Evolutionary conservation across 2,797 vertebrate species (phyloP).

Genomic region (Nannoperca obscura): DNA sequence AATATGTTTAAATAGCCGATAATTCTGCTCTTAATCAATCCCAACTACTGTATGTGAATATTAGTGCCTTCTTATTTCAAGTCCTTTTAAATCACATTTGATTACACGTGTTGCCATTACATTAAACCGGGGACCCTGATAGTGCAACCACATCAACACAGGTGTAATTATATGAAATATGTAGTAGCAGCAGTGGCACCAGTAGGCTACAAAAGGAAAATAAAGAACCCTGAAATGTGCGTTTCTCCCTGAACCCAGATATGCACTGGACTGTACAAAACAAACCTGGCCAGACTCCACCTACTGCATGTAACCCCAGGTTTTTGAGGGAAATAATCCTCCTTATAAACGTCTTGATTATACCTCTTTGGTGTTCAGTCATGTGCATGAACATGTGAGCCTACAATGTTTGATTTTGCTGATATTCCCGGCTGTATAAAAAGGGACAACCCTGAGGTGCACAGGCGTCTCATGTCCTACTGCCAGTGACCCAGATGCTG

Average conservation of each 20-base stretch:
- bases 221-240: background rate
- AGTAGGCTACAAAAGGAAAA: background rate
- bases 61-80: background rate
- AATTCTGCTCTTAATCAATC: background rate
- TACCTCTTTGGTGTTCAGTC: background rate
- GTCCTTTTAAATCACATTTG: slow-evolving; percentile 8
- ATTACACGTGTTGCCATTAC: background rate
- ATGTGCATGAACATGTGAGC: background rate
- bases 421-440: background rate
- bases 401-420: background rate
- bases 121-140: background rate
- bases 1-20: background rate
- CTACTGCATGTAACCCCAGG: background rate
- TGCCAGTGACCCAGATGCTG: slow-evolving; percentile 65
- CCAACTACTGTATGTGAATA: background rate
- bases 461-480: slow-evolving; percentile 15
- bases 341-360: background rate
- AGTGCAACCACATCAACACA: background rate
- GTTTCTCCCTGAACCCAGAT: background rate
- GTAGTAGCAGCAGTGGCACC: background rate
- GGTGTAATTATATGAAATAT: background rate
- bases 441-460: slow-evolving; percentile 12
- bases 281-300: background rate
- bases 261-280: background rate
- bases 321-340: background rate